Evolutionary conservation across 2,797 vertebrate species (phyloP).

Genomic region (Erethizon dorsatum): DNA sequence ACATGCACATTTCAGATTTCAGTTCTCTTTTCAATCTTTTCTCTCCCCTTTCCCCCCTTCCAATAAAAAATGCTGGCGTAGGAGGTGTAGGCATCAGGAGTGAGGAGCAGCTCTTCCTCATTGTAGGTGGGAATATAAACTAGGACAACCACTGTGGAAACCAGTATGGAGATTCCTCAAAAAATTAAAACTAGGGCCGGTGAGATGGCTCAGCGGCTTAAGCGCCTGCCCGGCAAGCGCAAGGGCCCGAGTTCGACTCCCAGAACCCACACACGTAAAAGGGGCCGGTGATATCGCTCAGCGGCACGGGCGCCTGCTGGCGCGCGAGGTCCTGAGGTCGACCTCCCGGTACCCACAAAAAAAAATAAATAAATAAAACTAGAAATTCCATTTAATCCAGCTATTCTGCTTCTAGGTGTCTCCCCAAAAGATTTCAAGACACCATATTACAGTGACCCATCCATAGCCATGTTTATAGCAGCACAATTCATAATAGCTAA

Average conservation of each 20-base stretch:
- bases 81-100: rapidly evolving
- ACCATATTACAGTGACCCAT: background rate
- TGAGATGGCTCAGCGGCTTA: too few relatives aligned
- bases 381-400: background rate
- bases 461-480: background rate
- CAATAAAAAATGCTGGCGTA: background rate
- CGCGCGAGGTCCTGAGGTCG: too few relatives aligned
- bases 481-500: background rate
- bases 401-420: background rate
- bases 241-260: too few relatives aligned
- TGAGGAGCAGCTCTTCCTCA: background rate
- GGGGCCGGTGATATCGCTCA: too few relatives aligned
- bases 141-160: background rate
- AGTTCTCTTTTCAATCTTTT: background rate
- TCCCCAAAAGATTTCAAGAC: background rate
- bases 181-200: background rate
- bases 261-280: too few relatives aligned
- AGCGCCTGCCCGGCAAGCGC: too few relatives aligned
- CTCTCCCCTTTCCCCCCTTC: background rate
- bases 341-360: too few relatives aligned
- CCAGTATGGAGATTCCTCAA: background rate
- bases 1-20: background rate
- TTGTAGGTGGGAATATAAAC: background rate
- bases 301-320: too few relatives aligned
- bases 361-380: too few relatives aligned